A percentile compares a stretch with the other conserved stretches of the same genome.
These are phyloP conservation scores for Nettapus auritus DNA, from an alignment of 2,113 vertebrate species.

Conservation along the genomic window DNA sequence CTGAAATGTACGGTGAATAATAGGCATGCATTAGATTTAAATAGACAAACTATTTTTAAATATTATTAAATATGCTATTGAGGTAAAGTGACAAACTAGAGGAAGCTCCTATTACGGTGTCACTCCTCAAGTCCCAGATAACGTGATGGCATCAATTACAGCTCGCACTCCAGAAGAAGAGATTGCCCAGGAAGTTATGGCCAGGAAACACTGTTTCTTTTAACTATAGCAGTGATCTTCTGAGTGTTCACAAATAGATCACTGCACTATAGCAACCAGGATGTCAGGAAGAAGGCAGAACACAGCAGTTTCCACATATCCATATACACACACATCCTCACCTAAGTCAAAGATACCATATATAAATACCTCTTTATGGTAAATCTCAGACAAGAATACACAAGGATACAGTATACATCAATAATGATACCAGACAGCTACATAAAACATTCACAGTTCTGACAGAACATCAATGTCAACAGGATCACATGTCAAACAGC, in stretches of 20 bases:
- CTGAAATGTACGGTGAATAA: constrained; percentile 45
- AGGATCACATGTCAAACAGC: not conserved
- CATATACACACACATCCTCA: not conserved
- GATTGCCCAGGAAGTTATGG: constrained; percentile 77
- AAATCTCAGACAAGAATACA: not conserved
- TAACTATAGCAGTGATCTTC: constrained; percentile 73
- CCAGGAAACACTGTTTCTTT: constrained; percentile 78
- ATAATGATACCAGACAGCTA: not conserved
- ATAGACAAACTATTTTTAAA: constrained; percentile 63
- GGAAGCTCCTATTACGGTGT: not conserved
- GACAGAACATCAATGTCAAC: not conserved
- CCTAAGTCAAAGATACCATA: not conserved
- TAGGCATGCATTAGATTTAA: constrained; percentile 53
- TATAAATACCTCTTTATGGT: not conserved
- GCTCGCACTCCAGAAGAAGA: constrained; percentile 45
- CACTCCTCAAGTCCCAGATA: not conserved
- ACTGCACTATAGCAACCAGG: constrained; percentile 77
- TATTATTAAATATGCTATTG: not conserved
- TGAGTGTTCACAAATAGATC: constrained; percentile 80
- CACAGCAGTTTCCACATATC: constrained; percentile 50
- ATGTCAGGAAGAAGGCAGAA: constrained; percentile 72
- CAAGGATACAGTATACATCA: not conserved
- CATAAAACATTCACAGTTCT: not conserved
- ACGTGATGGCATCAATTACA: rapidly evolving
- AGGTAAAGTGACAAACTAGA: not conserved